Evolutionary conservation across 2,888 invertebrate species (phyloP).

Genomic region (Achlya flavicornis): DNA sequence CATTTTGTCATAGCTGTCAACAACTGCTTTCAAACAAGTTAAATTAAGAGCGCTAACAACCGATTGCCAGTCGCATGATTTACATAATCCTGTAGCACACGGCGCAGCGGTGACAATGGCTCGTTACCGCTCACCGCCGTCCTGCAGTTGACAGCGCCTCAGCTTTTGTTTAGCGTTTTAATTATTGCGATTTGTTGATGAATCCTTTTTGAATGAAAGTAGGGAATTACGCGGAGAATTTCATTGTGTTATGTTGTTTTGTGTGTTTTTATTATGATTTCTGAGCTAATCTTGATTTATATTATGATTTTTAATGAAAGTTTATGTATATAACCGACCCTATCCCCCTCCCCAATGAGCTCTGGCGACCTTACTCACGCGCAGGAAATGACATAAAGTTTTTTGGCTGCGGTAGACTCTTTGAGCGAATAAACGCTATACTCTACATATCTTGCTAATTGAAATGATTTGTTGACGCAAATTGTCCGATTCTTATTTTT

Average conservation of each 20-base stretch:
- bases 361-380: no score
- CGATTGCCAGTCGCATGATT: constrained; percentile 8
- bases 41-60: constrained; percentile 11
- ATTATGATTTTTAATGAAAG: background rate
- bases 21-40: background rate
- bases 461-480: no score
- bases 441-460: no score
- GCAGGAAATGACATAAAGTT: no score
- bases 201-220: constrained; percentile 7
- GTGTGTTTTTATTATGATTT: background rate
- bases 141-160: constrained; percentile 30
- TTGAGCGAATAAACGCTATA: no score
- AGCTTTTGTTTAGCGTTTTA: constrained; percentile 38
- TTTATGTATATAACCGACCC: no score
- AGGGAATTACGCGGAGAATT: constrained; percentile 3
- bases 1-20: background rate
- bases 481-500: no score
- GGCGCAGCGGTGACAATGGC: constrained; percentile 27
- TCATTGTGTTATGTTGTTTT: background rate
- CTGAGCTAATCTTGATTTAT: background rate
- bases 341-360: no score
- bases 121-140: constrained; percentile 24
- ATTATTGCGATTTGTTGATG: constrained; percentile 29
- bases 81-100: constrained; percentile 7
- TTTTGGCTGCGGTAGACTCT: no score